These are phyloP conservation scores for Lineus longissimus DNA, from an alignment of 1,140 invertebrate genomes.

Conservation along the genomic window DNA sequence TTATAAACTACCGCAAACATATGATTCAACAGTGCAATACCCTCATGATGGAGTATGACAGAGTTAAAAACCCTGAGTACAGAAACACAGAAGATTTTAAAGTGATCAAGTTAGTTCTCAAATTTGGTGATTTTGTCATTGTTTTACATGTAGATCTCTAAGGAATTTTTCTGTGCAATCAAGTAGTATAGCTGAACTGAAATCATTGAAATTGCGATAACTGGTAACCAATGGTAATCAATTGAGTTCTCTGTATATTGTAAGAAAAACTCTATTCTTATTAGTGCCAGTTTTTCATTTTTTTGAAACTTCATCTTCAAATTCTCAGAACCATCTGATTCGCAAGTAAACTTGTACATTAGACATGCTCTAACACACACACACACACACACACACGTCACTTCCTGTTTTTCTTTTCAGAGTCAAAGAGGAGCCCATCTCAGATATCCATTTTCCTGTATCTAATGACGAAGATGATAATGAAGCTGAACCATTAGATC, in stretches of 20 bases:
- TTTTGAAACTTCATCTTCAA: not conserved
- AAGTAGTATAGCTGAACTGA: no score
- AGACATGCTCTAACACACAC: no score
- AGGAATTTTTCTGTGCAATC: not conserved
- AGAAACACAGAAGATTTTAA: slow-evolving; percentile 26
- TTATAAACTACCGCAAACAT: slow-evolving; percentile 56
- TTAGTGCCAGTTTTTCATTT: not conserved
- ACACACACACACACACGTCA: no score
- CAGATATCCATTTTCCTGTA: slow-evolving; percentile 54
- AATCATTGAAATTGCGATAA: no score
- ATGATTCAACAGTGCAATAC: slow-evolving; percentile 54
- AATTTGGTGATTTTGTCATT: not conserved
- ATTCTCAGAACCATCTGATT: not conserved
- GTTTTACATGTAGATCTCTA: not conserved
- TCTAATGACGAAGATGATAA: slow-evolving; percentile 47
- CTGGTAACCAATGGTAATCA: no score
- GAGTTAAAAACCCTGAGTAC: slow-evolving; percentile 49
- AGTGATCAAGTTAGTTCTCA: slow-evolving; percentile 27
- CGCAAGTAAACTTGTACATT: not conserved
- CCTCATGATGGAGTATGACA: slow-evolving; percentile 55
- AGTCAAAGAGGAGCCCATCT: slow-evolving; percentile 50
- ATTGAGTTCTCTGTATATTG: no score
- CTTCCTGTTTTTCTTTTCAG: slow-evolving; percentile 24
- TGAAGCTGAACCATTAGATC: slow-evolving; percentile 43
- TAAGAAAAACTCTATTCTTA: no score